Base-by-base conservation (phyloP, 35 echinoderm and acorn worm species). In the Heliocidaris tuberculata region DNA sequence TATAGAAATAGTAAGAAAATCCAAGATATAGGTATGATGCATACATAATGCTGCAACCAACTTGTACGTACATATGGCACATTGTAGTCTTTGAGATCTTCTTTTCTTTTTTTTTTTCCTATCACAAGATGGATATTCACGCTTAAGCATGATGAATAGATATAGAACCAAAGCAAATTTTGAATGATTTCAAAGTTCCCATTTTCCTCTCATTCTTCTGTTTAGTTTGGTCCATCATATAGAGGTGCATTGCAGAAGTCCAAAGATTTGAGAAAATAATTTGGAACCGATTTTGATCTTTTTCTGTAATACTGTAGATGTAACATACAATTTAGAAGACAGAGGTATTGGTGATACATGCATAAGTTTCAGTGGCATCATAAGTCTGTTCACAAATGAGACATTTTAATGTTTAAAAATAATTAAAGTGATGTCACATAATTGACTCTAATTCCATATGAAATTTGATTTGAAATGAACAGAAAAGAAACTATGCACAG, bases 11-110 rank as follows among this genome's bases (percentile, higher is more conserved):
- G 65, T 78, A 78, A 27, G 6, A n/a, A 12, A 78, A 78, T 7
- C 65, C 65, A 78, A 27, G 65, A 78, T 27, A 27, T 78, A 8
- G 52, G 15, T 78, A 78, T 78, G 19, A 78, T 78, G 65, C 52
- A 78, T 78, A 89, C 87, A 89, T 89, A 89, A 89, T 89, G 87
- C 87, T 89, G 87, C 87, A 89, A 48, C 29, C 87, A 89, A 32
- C 7, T 42, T 89, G 31, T 89, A 89, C 87, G 47, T 89, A n/a
- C 0, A 21, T 27, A 7, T n/a, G 65, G 65, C 65, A 78, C 65
- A 7, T 78, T 11, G 52, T 56, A 9, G 52, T 78, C 2, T 8
- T 24, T 78, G 35, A n/a, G 65, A 78, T n/a, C 21, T 78, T 29
- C 65, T 78, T 78, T n/a, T 2, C 4, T 78, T n/a, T 2, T 7